phyloP scores from a whole-genome alignment of 2,113 vertebrate genomes.

The Chloroceryle aenea region DNA sequence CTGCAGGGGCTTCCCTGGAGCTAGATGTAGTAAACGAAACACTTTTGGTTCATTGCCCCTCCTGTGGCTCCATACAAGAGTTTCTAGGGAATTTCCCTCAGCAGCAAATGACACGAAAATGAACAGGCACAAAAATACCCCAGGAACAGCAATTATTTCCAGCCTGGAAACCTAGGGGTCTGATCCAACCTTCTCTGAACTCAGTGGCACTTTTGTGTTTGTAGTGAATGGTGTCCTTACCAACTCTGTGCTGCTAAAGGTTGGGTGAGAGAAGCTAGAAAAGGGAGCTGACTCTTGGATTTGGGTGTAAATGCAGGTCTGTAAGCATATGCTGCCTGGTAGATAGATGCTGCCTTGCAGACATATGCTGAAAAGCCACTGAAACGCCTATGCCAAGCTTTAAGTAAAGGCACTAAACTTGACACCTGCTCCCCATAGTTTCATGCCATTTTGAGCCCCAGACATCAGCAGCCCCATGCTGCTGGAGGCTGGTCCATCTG shows the following conservation, averaged over 20 bases:
- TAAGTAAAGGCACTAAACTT: neutral
- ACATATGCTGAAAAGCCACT: neutral
- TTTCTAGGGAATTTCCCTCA: neutral
- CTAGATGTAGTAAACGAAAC: neutral
- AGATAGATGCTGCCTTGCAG: neutral
- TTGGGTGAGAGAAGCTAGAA: neutral
- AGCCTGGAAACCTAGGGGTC: neutral
- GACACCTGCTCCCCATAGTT: neutral
- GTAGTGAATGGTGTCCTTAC: neutral
- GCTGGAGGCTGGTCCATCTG: neutral
- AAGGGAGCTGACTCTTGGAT: neutral
- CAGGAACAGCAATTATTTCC: neutral
- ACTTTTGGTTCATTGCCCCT: neutral
- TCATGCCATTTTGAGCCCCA: neutral
- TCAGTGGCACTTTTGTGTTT: neutral
- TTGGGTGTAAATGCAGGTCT: neutral
- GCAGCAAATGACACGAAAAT: neutral
- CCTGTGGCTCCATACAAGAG: neutral
- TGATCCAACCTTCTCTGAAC: neutral
- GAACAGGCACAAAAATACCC: neutral
- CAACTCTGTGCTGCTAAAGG: neutral
- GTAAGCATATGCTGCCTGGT: neutral
- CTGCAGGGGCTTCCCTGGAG: neutral
- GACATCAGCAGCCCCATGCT: neutral
- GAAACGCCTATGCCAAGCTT: neutral